Evolutionary conservation across 2,797 vertebrate genomes (phyloP), one percentile per base, ranked within the genome.

Genomic region (Poecilia picta): DNA sequence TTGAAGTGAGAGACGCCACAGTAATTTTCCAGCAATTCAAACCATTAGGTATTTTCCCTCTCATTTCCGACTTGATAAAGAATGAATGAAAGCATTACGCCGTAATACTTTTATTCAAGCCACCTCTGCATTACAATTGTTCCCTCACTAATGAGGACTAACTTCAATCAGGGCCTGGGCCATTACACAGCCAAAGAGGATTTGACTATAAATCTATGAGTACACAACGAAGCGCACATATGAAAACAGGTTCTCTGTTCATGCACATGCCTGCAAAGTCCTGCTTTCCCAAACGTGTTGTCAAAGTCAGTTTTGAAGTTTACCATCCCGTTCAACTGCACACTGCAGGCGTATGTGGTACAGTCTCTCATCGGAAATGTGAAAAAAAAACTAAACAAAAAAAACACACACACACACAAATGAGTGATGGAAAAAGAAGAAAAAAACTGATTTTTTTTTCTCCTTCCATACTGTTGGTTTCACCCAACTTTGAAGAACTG

Each of bases 21-120:
- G 87, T 92, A 93, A 92, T 93, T 92, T 92, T 89, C 89, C 36
- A 15, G 87, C 92, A 91, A 91, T 92, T 92, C 75, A 15, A 93
- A 80, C 90, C 89, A 94, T 94, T 94, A 92, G 85, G 79, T 72
- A 71, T 45, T 87, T 90, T 91, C 73, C 76, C 72, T 91, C 87
- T 93, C 84, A 80, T 89, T 89, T 80, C 83, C 75, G 74, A 81
- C 81, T 82, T 85, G 78, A 92, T 93, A 89, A 91, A 93, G 87
- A 89, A 88, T 31, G 55, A 28, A 62, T 72, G 83, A 5, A 31
- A 16, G 85, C 12, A 87, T 89, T 79, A 83, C 83, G 64, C 59
- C 33, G 25, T 83, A 87, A 86, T 88, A 84, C 91, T 91, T 94
- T 92, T 82, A 94, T 93, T 90, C 91, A 88, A 91, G 90, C 85